These are phyloP conservation scores for Sarcophaga subvicina DNA, from an alignment of 2,888 invertebrate species.

Conservation along the genomic window DNA sequence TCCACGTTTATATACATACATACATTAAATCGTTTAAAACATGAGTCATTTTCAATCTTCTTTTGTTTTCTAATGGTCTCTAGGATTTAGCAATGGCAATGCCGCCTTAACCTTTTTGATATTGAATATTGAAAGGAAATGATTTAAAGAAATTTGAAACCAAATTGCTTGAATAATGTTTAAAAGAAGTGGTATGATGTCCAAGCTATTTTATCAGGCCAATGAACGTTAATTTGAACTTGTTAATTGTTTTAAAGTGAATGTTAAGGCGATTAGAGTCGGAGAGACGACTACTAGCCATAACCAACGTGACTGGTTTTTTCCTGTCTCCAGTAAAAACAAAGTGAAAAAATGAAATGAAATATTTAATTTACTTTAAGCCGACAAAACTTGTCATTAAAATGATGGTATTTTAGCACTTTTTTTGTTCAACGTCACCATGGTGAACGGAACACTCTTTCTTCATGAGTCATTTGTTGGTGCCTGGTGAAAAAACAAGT, in stretches of 20 bases:
- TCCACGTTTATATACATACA: no score
- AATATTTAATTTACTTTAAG: background rate
- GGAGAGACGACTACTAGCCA: background rate
- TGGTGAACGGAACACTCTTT: no score
- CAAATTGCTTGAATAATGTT: background rate
- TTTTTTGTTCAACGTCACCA: no score
- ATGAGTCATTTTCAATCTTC: background rate
- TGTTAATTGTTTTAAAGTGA: background rate
- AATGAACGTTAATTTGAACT: background rate
- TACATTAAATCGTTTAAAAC: background rate
- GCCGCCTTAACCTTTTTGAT: background rate
- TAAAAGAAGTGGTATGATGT: background rate
- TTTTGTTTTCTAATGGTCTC: no score
- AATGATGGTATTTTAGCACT: background rate
- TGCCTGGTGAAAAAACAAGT: no score
- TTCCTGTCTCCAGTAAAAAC: background rate
- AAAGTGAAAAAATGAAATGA: background rate
- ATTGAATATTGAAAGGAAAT: conserved; percentile 27
- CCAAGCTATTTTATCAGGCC: background rate
- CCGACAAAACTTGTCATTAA: background rate
- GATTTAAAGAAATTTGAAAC: conserved; percentile 17
- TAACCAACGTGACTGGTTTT: background rate
- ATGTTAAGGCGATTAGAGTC: background rate
- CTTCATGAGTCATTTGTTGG: no score
- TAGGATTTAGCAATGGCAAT: no score